A percentile compares a stretch with the other conserved stretches of the same genome.
Conservation (phyloP, 2,888 invertebrate species). For the Eilema griseolum region DNA sequence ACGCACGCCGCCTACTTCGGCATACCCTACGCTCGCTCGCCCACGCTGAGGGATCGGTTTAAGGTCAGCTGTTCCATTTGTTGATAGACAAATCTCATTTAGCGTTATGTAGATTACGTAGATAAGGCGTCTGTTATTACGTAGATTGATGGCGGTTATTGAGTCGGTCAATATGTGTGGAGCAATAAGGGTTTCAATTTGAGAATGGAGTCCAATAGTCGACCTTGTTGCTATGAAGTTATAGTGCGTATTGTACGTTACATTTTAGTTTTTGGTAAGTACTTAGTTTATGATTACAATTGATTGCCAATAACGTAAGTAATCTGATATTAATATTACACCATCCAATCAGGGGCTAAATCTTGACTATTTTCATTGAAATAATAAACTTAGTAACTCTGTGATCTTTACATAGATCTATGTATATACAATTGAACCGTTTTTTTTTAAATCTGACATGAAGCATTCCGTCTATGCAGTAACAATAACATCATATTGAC, state of each 20-base stretch:
- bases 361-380: no score
- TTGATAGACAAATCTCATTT: conserved; percentile 61
- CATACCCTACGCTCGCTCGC: conserved; percentile 75
- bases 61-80: conserved; percentile 72
- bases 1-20: conserved; percentile 78
- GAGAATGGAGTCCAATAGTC: neutral
- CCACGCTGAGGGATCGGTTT: conserved; percentile 66
- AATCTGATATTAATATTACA: neutral
- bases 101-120: conserved; percentile 51
- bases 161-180: conserved; percentile 5
- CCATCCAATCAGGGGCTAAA: no score
- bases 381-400: no score
- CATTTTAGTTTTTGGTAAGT: neutral
- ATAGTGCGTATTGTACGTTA: neutral
- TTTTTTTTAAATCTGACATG: no score
- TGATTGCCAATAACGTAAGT: neutral
- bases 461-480: no score
- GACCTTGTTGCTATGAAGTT: neutral
- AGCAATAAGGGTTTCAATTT: conserved; percentile 6
- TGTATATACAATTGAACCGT: no score
- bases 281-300: neutral
- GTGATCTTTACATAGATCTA: no score
- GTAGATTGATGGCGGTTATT: conserved; percentile 24
- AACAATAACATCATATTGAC: no score
- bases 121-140: conserved; percentile 46